Evolutionary conservation across 2,113 vertebrate species (phyloP), one percentile per base, ranked within the genome.

Genomic region (Cyanoderma ruficeps): DNA sequence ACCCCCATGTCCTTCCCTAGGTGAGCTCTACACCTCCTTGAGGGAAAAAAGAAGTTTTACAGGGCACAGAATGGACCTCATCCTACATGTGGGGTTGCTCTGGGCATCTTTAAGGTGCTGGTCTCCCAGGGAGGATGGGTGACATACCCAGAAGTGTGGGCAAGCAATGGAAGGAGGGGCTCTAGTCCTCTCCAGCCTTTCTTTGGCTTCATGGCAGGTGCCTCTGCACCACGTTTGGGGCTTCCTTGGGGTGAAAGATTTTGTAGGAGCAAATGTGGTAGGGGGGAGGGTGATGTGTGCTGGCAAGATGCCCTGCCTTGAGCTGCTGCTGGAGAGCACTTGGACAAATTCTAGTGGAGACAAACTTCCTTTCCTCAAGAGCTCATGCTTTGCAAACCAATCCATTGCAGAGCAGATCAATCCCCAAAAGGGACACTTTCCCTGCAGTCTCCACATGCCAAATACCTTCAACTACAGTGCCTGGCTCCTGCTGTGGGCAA

Each of bases 1-100:
- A 28, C 5, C 6, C 9, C 11, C 2, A 0, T 47, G 50, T 21
- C 13, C 9, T 46, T 60, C 13, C 27, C 7, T 28, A 33, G 17
- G 33, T 8, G 42, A 7, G 11, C 4, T 92, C 33, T 53, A n/a
- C 13, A 10, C 25, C 28, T 53, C 13, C 6, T 7, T 37, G 19
- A 15, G 55, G 31, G 30, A 25, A 23, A 25, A 65, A 57, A 92
- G 22, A 25, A 20, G 9, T 10, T 56, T 77, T 18, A 20, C 0
- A 2, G 13, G 42, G 39, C 5, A 7, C 4, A 0, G 44, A 21
- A 39, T 15, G 2, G 25, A 67, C 15, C 11, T 75, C 10, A n/a
- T 77, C 16, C 24, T 57, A 33, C 23, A 24, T 1, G 3, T 35
- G 13, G 11, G 5, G 11, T 77, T 41, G 24, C 28, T 57, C 16